Base-by-base conservation (phyloP, 2,113 vertebrate species). In the Isurus oxyrinchus region DNA sequence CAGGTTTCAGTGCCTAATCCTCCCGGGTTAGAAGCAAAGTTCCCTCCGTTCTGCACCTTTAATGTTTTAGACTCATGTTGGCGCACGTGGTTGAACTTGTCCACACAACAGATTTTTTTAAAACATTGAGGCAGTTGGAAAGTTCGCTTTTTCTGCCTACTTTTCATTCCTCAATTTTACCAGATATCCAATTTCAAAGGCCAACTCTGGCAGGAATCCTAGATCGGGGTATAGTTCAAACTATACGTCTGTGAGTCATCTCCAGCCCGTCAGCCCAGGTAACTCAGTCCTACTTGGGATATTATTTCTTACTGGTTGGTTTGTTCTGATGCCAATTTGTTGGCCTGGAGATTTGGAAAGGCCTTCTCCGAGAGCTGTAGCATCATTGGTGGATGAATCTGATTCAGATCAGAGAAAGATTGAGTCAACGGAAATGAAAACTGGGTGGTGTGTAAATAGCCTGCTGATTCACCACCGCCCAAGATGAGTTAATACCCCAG, bases 401-500 rank as follows among this genome's bases (percentile, higher is more conserved):
- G 59, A 94, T 40, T 40, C 90, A 94, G 90, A 94, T 90, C 90
- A 94, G 90, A 66, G 57, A n/a, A 94, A 94, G 59, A 63, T 21
- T 94, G 35, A 84, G 81, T 63, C 19, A 61, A 61, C n/a, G 35
- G 90, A 61, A 66, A 66, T 40, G 10, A 63, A 7, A 88, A 66
- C 2, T 25, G 61, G 61, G 31, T 25, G 11, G 90, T 0, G 7
- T 40, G 59, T 7, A 44, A 19, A 25, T 63, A 61, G 59, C 4
- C 59, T 40, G 35, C 59, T 94, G 90, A 63, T 2, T n/a, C 19
- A 94, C 59, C 16, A 21, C 7, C n/a, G 21, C 35, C 59, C 59
- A 94, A 6, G 35, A 94, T 63, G 59, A 66, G n/a, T 63, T 94
- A 23, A 31, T 91, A 14, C 10, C 88, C 88, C 14, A 40, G 59